Evolutionary conservation across 2,888 invertebrate species (phyloP).

Genomic region (Ochropacha duplaris): DNA sequence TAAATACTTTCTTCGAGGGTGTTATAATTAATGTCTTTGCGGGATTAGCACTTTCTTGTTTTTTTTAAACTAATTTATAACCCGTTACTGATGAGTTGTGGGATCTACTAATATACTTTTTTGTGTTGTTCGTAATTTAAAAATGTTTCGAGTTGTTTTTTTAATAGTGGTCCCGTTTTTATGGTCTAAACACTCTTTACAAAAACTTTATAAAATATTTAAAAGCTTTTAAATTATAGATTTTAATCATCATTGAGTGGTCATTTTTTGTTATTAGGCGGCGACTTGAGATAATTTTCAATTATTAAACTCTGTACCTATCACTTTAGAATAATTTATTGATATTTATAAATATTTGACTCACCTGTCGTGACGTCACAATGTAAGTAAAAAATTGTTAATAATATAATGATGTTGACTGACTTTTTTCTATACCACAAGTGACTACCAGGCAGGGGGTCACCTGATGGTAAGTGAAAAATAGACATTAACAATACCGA

Average conservation of each 20-base stretch:
- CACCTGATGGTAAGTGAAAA: too few species aligned
- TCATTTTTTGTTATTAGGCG: neutral
- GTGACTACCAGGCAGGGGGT: too few species aligned
- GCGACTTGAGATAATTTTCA: neutral
- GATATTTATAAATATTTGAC: neutral
- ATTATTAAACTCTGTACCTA: neutral
- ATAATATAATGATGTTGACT: too few species aligned
- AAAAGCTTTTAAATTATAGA: neutral
- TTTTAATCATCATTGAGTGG: neutral
- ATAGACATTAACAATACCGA: too few species aligned
- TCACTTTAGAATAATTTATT: neutral
- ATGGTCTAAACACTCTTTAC: too few species aligned
- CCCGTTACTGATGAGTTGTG: slow-evolving; percentile 38
- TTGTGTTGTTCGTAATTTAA: neutral
- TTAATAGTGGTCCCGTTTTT: too few species aligned
- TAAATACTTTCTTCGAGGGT: slow-evolving; percentile 41
- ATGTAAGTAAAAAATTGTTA: too few species aligned
- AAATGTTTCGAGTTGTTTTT: neutral
- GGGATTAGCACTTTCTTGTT: slow-evolving; percentile 63
- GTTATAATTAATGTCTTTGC: slow-evolving; percentile 47
- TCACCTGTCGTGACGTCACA: too few species aligned
- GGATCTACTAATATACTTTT: slow-evolving; percentile 9
- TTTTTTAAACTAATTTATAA: slow-evolving; percentile 27
- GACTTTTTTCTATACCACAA: too few species aligned
- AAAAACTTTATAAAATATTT: neutral